Evolutionary conservation across 2,113 vertebrate genomes (phyloP).

Genomic region (Callionymus lyra): DNA sequence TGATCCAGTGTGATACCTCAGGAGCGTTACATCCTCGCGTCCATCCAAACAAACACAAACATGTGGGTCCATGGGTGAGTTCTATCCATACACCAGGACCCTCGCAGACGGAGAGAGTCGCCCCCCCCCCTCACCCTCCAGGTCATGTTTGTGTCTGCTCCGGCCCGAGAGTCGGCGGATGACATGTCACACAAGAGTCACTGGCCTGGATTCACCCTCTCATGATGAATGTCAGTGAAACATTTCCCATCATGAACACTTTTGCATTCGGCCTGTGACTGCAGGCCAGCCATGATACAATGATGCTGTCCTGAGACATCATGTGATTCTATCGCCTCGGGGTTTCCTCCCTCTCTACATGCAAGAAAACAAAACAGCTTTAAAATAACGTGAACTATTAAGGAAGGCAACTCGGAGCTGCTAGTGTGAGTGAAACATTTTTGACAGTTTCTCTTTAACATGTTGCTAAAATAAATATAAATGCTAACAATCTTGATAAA

Average conservation of each 20-base stretch:
- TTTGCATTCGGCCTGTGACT: neutral
- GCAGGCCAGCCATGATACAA: no score
- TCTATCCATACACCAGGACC: conserved; percentile 31
- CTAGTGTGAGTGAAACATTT: no score
- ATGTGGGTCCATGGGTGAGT: conserved; percentile 45
- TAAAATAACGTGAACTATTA: no score
- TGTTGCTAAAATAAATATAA: no score
- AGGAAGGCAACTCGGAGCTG: no score
- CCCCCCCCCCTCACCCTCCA: no score
- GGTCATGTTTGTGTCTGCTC: conserved; percentile 32
- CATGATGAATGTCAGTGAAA: neutral
- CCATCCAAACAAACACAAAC: conserved; percentile 48
- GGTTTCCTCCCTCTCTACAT: no score
- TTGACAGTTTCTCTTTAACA: no score
- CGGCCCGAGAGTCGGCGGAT: conserved; percentile 25
- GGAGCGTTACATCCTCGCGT: conserved; percentile 34
- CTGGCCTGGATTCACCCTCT: conserved; percentile 17
- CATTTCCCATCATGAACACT: neutral
- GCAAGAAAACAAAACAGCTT: no score
- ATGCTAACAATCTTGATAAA: no score
- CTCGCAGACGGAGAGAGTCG: conserved; percentile 18
- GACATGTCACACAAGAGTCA: conserved; percentile 9
- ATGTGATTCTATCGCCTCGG: no score
- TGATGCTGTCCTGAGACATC: no score
- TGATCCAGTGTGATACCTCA: conserved; percentile 35